These are phyloP conservation scores for Salminus brasiliensis DNA, from an alignment of 2,113 vertebrate species.

Conservation along the genomic window DNA sequence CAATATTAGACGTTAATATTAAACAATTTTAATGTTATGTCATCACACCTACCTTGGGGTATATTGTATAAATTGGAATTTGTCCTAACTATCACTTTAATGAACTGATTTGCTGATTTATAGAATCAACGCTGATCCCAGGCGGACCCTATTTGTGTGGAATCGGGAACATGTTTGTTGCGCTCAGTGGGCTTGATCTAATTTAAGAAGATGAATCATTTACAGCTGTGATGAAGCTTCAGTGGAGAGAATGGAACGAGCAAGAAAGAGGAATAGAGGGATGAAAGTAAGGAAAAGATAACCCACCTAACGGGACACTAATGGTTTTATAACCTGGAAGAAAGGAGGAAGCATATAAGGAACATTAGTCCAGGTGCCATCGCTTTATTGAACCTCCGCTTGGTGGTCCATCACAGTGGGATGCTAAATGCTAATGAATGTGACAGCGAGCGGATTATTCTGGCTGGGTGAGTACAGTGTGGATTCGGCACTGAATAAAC, in stretches of 20 bases:
- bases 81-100: no score
- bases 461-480: slow-evolving; percentile 64
- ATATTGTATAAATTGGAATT: no score
- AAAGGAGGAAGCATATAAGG: slow-evolving; percentile 46
- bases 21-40: no score
- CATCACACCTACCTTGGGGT: no score
- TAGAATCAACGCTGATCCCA: no score
- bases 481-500: slow-evolving; percentile 65
- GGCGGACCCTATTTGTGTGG: no score
- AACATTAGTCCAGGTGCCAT: slow-evolving; percentile 55
- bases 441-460: slow-evolving; percentile 65
- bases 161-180: neutral
- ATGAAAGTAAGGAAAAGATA: slow-evolving; percentile 33
- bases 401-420: slow-evolving; percentile 70
- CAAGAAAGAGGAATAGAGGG: slow-evolving; percentile 23
- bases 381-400: slow-evolving; percentile 68
- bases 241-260: slow-evolving; percentile 23
- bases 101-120: no score
- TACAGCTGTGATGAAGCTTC: slow-evolving; percentile 17
- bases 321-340: slow-evolving; percentile 68
- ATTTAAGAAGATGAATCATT: neutral
- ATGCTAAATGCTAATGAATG: slow-evolving; percentile 69
- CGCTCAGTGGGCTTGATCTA: slow-evolving; percentile 21
- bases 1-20: no score
- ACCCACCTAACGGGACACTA: slow-evolving; percentile 64